Evolutionary conservation across 2,888 invertebrate species (phyloP).

Genomic region (Noctua comes): DNA sequence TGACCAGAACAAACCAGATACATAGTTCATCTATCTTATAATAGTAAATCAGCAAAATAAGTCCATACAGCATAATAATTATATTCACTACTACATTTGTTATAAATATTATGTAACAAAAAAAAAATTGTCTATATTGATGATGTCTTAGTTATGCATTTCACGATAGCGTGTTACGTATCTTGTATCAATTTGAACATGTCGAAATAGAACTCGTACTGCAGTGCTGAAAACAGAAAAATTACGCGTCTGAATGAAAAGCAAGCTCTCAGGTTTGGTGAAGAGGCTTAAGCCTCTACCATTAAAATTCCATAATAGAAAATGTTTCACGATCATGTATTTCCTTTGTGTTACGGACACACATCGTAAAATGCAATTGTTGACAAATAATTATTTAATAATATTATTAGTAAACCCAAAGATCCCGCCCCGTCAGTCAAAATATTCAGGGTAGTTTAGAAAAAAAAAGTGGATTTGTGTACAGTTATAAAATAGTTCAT

Average conservation of each 20-base stretch:
- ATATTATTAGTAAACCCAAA: not conserved
- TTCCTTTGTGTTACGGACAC: not conserved
- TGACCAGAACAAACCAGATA: not conserved
- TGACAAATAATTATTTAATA: not conserved
- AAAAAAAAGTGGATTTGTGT: not conserved
- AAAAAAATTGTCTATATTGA: not conserved
- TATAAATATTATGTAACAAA: not conserved
- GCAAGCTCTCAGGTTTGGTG: not conserved
- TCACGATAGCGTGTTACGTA: conserved; percentile 14
- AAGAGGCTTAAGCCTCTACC: not conserved
- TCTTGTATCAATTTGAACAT: conserved; percentile 16
- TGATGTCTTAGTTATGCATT: conserved; percentile 22
- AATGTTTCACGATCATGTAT: not conserved
- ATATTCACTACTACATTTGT: not conserved
- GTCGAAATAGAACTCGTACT: not conserved
- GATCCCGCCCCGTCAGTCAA: conserved; percentile 1
- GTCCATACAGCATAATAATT: not conserved
- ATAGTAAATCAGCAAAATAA: not conserved
- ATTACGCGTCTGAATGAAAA: not conserved
- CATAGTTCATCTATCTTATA: not conserved
- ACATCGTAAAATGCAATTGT: conserved; percentile 12
- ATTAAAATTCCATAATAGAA: not conserved
- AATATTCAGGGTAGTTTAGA: not conserved
- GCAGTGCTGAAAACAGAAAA: conserved; percentile 22
- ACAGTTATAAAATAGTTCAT: conserved; percentile 3